phyloP scores from a whole-genome alignment of 2,113 vertebrate genomes.

The Passer domesticus region DNA sequence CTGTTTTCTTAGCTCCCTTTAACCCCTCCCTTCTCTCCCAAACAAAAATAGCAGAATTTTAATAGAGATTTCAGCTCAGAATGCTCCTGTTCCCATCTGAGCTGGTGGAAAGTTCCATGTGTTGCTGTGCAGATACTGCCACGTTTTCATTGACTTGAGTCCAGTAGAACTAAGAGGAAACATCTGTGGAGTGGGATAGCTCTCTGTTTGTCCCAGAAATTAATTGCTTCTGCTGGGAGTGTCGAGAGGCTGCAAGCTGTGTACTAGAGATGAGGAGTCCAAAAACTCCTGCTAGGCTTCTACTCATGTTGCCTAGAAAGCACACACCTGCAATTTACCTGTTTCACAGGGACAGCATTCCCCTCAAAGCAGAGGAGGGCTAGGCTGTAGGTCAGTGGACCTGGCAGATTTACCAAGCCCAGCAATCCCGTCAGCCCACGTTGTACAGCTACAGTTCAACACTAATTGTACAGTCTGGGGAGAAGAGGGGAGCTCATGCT shows the following conservation, averaged over 20 bases:
- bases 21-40: slow-evolving; percentile 26
- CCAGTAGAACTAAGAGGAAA: slow-evolving; percentile 65
- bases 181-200: slow-evolving; percentile 73
- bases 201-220: slow-evolving; percentile 60
- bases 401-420: background rate
- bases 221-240: slow-evolving; percentile 53
- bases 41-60: slow-evolving; percentile 29
- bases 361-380: background rate
- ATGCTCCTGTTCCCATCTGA: slow-evolving; percentile 20
- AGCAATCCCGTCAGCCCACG: rapidly evolving
- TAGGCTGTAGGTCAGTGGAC: background rate
- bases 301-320: background rate
- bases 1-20: slow-evolving; percentile 22
- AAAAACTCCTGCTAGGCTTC: background rate
- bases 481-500: background rate
- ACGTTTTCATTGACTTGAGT: slow-evolving; percentile 73
- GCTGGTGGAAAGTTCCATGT: slow-evolving; percentile 65
- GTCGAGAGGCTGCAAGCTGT: background rate
- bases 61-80: background rate
- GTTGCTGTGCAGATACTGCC: slow-evolving; percentile 68
- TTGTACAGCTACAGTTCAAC: background rate
- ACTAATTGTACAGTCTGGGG: background rate
- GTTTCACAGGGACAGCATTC: background rate
- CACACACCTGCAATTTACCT: background rate
- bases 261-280: background rate